A percentile compares a stretch with the other conserved stretches of the same genome.
These are phyloP conservation scores for Xyliphius kryptos DNA, from an alignment of 2,113 vertebrate genomes.

Conservation along the genomic window DNA sequence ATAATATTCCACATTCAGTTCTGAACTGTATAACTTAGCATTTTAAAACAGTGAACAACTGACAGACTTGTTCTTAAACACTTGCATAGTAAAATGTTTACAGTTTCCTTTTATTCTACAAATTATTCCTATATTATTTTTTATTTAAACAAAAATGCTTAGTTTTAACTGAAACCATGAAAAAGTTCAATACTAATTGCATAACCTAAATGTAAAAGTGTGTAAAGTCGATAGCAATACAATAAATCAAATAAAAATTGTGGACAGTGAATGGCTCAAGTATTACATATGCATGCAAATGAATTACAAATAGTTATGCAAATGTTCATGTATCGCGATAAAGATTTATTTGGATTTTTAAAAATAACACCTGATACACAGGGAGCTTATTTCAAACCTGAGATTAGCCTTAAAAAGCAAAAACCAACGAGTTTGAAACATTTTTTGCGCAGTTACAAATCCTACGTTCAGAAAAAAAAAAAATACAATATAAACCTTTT, in stretches of 20 bases:
- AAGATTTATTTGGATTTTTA: background rate
- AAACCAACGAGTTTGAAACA: too few species aligned
- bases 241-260: too few species aligned
- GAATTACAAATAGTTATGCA: slow-evolving; percentile 16
- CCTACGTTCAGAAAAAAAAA: too few species aligned
- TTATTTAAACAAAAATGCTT: too few species aligned
- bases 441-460: too few species aligned
- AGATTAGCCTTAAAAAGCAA: too few species aligned
- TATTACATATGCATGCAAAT: slow-evolving; percentile 22
- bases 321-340: background rate
- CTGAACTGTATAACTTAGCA: background rate
- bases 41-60: background rate
- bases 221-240: too few species aligned
- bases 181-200: background rate
- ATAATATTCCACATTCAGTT: background rate
- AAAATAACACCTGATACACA: background rate
- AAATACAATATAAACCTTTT: too few species aligned
- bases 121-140: too few species aligned
- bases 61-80: background rate
- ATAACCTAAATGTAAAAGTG: background rate
- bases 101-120: too few species aligned
- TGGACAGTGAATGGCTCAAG: background rate
- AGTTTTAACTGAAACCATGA: too few species aligned
- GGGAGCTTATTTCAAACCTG: too few species aligned
- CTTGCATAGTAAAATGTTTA: background rate